A percentile compares a stretch with the other conserved stretches of the same genome.
Evolutionary conservation across 1,140 invertebrate genomes (phyloP).

Genomic region (Phthorimaea operculella): DNA sequence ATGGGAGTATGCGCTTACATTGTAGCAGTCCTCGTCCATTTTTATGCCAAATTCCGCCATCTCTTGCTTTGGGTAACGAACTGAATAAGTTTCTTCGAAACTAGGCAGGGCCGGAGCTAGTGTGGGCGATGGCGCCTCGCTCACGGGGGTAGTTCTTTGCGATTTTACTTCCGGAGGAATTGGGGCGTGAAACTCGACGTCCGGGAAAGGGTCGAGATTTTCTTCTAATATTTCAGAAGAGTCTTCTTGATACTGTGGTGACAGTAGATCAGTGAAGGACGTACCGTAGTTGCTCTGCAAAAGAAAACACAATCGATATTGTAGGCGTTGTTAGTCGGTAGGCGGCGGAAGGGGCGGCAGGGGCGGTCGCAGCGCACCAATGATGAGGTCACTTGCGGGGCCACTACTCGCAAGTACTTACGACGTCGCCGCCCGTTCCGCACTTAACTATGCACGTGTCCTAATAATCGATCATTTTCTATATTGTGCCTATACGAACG

Average conservation of each 20-base stretch:
- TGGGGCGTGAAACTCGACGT: constrained; percentile 65
- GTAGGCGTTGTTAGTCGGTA: constrained; percentile 46
- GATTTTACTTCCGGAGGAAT: constrained; percentile 52
- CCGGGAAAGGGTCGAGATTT: constrained; percentile 65
- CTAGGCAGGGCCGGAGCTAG: constrained; percentile 78
- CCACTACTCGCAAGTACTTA: constrained; percentile 7
- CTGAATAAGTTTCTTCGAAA: constrained; percentile 88
- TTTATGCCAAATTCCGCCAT: constrained; percentile 73
- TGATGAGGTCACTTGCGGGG: constrained; percentile 27
- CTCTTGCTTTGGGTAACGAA: constrained; percentile 72
- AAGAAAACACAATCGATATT: constrained; percentile 54
- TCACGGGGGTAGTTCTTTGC: constrained; percentile 49
- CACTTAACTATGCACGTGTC: constrained; percentile 19
- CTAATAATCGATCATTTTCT: constrained; percentile 15
- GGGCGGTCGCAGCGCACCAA: constrained; percentile 52
- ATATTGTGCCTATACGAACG: background rate
- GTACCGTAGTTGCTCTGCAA: constrained; percentile 69
- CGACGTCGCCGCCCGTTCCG: constrained; percentile 10
- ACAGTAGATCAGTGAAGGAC: constrained; percentile 67
- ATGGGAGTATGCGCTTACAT: constrained; percentile 71
- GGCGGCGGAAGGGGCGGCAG: constrained; percentile 38
- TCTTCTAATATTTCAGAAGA: constrained; percentile 65
- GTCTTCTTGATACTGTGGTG: constrained; percentile 66
- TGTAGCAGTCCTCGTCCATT: constrained; percentile 83
- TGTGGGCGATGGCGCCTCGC: constrained; percentile 54